Evolutionary conservation across 35 echinoderm and acorn worm genomes (phyloP).

Genomic region (Ophioderma brevispina): DNA sequence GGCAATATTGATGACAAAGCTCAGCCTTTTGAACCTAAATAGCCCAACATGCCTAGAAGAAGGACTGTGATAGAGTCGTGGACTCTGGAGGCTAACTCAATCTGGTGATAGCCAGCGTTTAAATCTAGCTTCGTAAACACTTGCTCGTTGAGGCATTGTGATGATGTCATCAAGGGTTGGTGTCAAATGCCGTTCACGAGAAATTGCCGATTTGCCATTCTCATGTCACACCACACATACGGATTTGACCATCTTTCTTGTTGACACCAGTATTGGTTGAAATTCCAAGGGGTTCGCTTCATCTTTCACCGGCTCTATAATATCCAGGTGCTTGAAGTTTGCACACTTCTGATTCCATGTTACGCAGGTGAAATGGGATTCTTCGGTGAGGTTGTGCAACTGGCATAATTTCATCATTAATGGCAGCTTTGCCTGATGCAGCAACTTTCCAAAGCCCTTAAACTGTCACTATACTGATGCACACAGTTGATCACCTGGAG

Average conservation of each 20-base stretch:
- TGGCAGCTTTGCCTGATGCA: slow-evolving; percentile 49
- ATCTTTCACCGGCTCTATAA: slow-evolving; percentile 30
- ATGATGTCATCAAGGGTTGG: slow-evolving; percentile 56
- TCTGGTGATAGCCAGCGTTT: slow-evolving; percentile 48
- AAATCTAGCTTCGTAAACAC: slow-evolving; percentile 59
- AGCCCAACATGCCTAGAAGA: slow-evolving; percentile 49
- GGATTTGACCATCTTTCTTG: slow-evolving; percentile 33
- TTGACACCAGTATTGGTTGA: slow-evolving; percentile 35
- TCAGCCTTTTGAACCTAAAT: slow-evolving; percentile 54
- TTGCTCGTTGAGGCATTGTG: slow-evolving; percentile 29
- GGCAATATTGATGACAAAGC: slow-evolving; percentile 38
- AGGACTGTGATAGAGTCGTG: slow-evolving; percentile 32
- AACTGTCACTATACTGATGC: neutral
- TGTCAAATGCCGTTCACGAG: slow-evolving; percentile 35
- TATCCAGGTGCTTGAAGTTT: slow-evolving; percentile 12
- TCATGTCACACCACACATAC: slow-evolving; percentile 63
- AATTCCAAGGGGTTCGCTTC: slow-evolving; percentile 60
- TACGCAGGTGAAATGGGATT: slow-evolving; percentile 67
- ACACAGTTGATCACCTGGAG: neutral
- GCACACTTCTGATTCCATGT: slow-evolving; percentile 48
- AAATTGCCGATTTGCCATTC: slow-evolving; percentile 25
- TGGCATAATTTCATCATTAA: slow-evolving; percentile 45
- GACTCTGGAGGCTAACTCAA: slow-evolving; percentile 17
- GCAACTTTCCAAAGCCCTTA: slow-evolving; percentile 25
- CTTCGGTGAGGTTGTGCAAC: slow-evolving; percentile 70